A percentile compares a stretch with the other conserved stretches of the same genome.
phyloP scores from a whole-genome alignment of 2,113 vertebrate species.

The Ovis aries region DNA sequence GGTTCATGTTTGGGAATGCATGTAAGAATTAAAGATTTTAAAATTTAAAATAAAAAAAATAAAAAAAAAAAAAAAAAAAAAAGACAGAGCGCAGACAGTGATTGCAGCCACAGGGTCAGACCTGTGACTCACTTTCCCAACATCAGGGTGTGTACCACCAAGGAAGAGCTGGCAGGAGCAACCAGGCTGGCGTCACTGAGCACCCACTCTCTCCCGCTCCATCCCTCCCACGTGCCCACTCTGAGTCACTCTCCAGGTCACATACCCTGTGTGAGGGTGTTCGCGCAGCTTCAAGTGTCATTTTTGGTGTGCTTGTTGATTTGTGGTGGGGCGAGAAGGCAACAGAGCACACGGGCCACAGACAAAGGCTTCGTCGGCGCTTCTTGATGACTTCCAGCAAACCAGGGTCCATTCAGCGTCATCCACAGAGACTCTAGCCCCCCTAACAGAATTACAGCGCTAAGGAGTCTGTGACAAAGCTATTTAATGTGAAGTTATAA shows the following conservation, averaged over 20 bases:
- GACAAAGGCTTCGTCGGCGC: background rate
- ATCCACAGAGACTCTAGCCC: background rate
- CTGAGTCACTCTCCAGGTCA: background rate
- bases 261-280: background rate
- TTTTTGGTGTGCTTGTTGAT: background rate
- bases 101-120: background rate
- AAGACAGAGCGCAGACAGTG: background rate
- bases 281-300: background rate
- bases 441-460: background rate
- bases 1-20: too few species aligned
- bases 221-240: background rate
- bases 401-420: background rate
- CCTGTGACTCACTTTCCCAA: conserved; percentile 1
- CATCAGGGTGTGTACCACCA: background rate
- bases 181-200: background rate
- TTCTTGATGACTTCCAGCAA: background rate
- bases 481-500: background rate
- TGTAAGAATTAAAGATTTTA: too few species aligned
- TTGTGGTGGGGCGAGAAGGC: background rate
- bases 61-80: too few species aligned
- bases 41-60: too few species aligned
- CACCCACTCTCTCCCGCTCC: background rate
- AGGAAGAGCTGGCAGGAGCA: background rate
- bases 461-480: background rate
- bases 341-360: background rate